Conservation (phyloP, 2,797 vertebrate genomes). For the Vireo griseus region DNA sequence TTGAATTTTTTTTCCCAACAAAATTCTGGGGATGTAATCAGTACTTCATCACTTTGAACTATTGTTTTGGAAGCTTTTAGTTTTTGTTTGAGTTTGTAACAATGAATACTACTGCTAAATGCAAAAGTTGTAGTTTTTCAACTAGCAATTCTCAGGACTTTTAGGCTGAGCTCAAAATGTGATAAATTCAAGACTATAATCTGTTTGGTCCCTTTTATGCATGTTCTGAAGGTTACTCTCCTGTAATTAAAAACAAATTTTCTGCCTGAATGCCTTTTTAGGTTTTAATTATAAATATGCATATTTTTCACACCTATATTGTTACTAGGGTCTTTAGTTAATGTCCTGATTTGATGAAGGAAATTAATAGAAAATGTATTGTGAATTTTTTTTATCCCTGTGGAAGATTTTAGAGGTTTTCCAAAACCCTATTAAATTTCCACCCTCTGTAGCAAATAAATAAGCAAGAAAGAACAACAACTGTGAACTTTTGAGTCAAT, state of each 20-base stretch:
- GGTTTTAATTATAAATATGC: background rate
- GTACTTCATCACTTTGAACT: background rate
- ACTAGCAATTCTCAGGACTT: background rate
- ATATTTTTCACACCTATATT: background rate
- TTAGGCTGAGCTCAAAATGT: background rate
- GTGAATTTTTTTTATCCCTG: background rate
- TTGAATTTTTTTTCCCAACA: background rate
- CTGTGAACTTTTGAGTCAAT: background rate
- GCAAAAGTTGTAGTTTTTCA: background rate
- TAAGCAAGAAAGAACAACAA: background rate
- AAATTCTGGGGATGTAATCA: background rate
- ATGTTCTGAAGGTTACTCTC: background rate
- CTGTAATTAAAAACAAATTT: background rate
- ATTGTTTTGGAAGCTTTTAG: background rate
- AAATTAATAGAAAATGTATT: background rate
- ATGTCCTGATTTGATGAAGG: background rate
- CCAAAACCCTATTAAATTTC: background rate
- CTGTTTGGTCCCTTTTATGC: background rate
- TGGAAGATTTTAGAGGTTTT: background rate
- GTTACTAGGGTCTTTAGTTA: background rate
- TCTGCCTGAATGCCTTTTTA: background rate
- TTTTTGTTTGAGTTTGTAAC: background rate
- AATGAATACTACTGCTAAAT: background rate
- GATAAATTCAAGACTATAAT: background rate
- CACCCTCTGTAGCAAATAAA: background rate